Base-by-base conservation (phyloP, 2,888 invertebrate species). In the Ptilodon capucinus region DNA sequence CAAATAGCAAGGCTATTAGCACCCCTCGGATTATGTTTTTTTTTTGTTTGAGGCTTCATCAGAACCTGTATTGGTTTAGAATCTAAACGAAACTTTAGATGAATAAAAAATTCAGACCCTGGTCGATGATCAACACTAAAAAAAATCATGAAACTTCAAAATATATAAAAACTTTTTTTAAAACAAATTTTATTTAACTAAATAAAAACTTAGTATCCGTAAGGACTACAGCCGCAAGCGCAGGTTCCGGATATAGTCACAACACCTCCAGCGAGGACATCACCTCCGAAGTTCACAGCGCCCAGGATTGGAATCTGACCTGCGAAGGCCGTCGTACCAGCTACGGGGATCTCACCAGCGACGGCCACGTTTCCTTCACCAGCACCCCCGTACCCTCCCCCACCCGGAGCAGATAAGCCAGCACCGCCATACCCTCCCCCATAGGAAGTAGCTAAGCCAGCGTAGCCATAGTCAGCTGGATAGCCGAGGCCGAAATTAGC, bases 231-330 rank as follows among this genome's bases (percentile, higher is more conserved):
- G 4, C 41, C 44, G 34, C 49, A 49, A 16, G 45, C 61, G 47
- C 74, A 73, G 52, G 52, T 57, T 17, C 71, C 72, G 13, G 58
- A 42, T 36, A 76, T 68, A 40, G 70, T 54, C 18, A 75, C 76
- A 8, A 44, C 32, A 11, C 76, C 77, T 35, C 54, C 64, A 34
- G 71, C 69, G 3, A 57, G 64, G 21, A 68, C 55, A n/a, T 40
- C 44, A 28, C 71, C 68, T 41, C 48, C 47, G 52, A 71, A 74
- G 21, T 54, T 36, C 1, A 78, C 72, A 17, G 60, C 62, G 38
- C 76, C 75, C 23, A 66, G 41, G 23, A 76, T 67, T 6, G 75
- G 76, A 11, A 76, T 69, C 34, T 65, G 61, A 23, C 76, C 76
- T 28, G 59, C 56, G 30, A 78, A 62, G 13, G 52, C 40, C 14